Evolutionary conservation across 2,113 vertebrate genomes (phyloP), one percentile per base, ranked within the genome.

Genomic region (Corydoras sp.): DNA sequence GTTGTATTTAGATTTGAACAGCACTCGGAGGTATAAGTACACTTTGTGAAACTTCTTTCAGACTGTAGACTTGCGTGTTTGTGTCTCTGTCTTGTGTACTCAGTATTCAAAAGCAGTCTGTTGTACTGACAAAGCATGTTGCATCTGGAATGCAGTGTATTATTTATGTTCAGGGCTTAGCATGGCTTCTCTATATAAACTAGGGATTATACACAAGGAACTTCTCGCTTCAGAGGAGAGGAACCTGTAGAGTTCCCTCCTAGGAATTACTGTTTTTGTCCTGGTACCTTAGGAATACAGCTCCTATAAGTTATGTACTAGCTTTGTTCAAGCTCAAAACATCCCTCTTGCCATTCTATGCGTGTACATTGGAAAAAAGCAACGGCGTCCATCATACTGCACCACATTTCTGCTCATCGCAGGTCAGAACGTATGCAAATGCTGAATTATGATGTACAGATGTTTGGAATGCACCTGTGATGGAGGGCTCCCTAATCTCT

Each of bases 1-100:
- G 35, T 43, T 5, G 4, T 43, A 5, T 43, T 43, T 43, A 43
- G 35, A 43, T 43, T 43, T 43, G 4, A 43, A 8, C 7, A 43
- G 35, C 35, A 8, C 35, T 43, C 7, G 35, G 4, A 43, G 35
- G 35, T 43, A 43, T 43, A 43, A 43, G 35, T 43, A 43, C 35
- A 43, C 35, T 43, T 43, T 83, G 83, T 87, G 86, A 83, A 67
- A 53, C 68, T 58, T 50, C 24, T 63, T 29, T 61, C 86, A 85
- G 63, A 80, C 76, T 78, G 85, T 82, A 85, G 83, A 82, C 80
- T 82, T 87, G 85, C 76, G 71, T 74, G 76, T 78, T 83, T 84
- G 81, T 76, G 64, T 86, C 62, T 85, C 82, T 62, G 68, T 18
- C 70, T 84, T 89, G 83, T 88, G 88, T 83, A 80, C 81, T 64